These are phyloP conservation scores for Orchesella flavescens DNA, from an alignment of 2,888 invertebrate species.

Conservation along the genomic window DNA sequence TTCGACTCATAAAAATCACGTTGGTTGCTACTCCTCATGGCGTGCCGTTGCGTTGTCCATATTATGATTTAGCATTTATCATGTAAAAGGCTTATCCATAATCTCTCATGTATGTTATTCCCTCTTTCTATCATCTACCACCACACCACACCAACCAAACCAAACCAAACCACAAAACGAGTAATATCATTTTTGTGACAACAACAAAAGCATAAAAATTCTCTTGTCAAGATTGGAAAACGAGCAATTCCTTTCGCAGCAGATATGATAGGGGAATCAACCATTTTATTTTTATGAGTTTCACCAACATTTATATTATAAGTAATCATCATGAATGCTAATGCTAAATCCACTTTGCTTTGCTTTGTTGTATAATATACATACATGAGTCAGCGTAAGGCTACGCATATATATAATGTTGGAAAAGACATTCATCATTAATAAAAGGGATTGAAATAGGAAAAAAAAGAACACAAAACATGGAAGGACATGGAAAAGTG, in stretches of 20 bases:
- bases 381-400: too few species aligned
- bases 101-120: too few species aligned
- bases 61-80: neutral
- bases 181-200: neutral
- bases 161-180: neutral
- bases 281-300: neutral
- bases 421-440: too few species aligned
- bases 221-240: conserved; percentile 29
- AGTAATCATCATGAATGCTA: neutral
- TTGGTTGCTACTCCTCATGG: neutral
- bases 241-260: neutral
- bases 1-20: conserved; percentile 10
- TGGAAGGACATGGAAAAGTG: too few species aligned
- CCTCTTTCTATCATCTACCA: neutral
- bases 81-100: neutral
- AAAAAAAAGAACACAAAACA: too few species aligned
- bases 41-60: neutral
- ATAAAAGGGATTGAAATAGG: too few species aligned
- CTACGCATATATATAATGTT: too few species aligned
- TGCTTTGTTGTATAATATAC: neutral
- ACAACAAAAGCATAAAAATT: conserved; percentile 14
- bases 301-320: neutral
- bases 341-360: neutral
- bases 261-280: neutral
- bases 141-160: neutral